phyloP scores from a whole-genome alignment of 2,888 invertebrate species.

The Andricus quercusramuli region DNA sequence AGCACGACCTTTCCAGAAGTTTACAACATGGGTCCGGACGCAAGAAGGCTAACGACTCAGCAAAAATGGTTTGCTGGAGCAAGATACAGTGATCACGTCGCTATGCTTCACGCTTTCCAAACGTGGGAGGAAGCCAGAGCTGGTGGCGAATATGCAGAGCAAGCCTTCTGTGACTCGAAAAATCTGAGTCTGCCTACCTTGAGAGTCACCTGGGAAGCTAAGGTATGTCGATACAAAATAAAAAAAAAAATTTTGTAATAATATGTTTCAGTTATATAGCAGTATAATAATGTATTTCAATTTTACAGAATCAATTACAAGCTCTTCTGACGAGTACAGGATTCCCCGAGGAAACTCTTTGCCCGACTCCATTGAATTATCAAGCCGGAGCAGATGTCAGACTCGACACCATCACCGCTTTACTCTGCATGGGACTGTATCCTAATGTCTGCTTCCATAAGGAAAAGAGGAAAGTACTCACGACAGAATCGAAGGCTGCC shows the following conservation, averaged over 20 bases:
- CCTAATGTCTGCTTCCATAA: slow-evolving; percentile 98
- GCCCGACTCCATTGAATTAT: slow-evolving; percentile 86
- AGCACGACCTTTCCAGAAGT: slow-evolving; percentile 98
- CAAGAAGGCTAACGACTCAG: slow-evolving; percentile 88
- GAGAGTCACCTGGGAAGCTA: slow-evolving; percentile 95
- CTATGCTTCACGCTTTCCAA: slow-evolving; percentile 95
- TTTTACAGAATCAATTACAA: slow-evolving; percentile 82
- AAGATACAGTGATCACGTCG: slow-evolving; percentile 95
- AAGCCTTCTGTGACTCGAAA: slow-evolving; percentile 94
- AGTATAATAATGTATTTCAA: slow-evolving; percentile 14
- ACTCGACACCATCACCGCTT: slow-evolving; percentile 90
- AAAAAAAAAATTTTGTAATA: too few species aligned
- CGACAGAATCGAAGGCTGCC: slow-evolving; percentile 96
- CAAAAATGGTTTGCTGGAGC: slow-evolving; percentile 93
- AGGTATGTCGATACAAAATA: slow-evolving; percentile 75
- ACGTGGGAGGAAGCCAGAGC: slow-evolving; percentile 86
- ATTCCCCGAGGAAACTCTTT: slow-evolving; percentile 93
- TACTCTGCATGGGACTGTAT: slow-evolving; percentile 95
- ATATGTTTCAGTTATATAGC: too few species aligned
- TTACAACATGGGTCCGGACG: slow-evolving; percentile 89
- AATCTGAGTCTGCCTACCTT: slow-evolving; percentile 93
- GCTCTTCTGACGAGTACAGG: slow-evolving; percentile 87
- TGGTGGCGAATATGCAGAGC: slow-evolving; percentile 88
- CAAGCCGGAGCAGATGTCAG: slow-evolving; percentile 88
- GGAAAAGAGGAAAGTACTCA: slow-evolving; percentile 96